These are phyloP conservation scores for Lepus americanus DNA, from an alignment of 2,113 vertebrate genomes.

Conservation along the genomic window DNA sequence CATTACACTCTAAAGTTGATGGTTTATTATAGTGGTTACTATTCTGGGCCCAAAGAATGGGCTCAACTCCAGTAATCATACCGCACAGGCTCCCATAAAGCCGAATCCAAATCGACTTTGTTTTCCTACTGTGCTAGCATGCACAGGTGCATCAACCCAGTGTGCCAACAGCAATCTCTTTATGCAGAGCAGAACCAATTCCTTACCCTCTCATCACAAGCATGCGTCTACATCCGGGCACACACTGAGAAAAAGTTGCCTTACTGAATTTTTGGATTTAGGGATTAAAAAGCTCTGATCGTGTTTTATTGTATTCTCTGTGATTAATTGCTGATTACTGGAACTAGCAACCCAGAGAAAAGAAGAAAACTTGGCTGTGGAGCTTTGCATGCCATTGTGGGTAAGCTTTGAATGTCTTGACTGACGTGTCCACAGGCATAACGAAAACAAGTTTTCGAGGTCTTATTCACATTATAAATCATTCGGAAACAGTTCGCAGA, in stretches of 20 bases:
- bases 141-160: conserved; percentile 72
- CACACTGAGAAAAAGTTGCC: conserved; percentile 42
- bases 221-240: conserved; percentile 63
- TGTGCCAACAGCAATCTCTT: conserved; percentile 71
- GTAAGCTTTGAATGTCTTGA: conserved; percentile 39
- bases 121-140: conserved; percentile 61
- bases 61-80: conserved; percentile 68
- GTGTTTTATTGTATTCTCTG: conserved; percentile 73
- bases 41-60: conserved; percentile 49
- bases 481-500: conserved; percentile 41
- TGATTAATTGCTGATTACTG: conserved; percentile 73
- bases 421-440: neutral
- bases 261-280: conserved; percentile 64
- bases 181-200: conserved; percentile 71
- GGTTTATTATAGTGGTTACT: conserved; percentile 72
- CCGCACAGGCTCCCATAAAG: conserved; percentile 42
- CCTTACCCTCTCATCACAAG: conserved; percentile 65
- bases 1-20: conserved; percentile 54
- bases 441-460: conserved; percentile 66
- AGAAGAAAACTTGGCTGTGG: neutral
- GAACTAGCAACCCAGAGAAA: conserved; percentile 63
- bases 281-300: conserved; percentile 69
- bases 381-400: neutral
- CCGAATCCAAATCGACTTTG: conserved; percentile 74
- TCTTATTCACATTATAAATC: conserved; percentile 64